A percentile compares a stretch with the other conserved stretches of the same genome.
Conservation (phyloP, 2,888 invertebrate species). For the Napeogenes sylphis region DNA sequence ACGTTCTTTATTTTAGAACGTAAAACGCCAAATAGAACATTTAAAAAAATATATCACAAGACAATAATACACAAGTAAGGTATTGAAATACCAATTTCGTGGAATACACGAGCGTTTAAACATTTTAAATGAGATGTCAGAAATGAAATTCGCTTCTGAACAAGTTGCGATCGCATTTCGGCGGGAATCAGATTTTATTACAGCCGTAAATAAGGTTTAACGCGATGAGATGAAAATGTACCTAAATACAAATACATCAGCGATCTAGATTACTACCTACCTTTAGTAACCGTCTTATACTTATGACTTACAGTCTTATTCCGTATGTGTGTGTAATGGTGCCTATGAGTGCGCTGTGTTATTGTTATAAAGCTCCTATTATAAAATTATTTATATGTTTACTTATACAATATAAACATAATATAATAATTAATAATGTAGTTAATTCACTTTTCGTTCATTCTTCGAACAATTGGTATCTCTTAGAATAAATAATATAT, state of each 20-base stretch:
- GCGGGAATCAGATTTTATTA: slow-evolving; percentile 25
- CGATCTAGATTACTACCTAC: neutral
- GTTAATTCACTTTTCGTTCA: no score
- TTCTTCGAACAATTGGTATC: no score
- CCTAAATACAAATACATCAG: slow-evolving; percentile 2
- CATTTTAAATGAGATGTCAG: slow-evolving; percentile 25
- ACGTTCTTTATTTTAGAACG: no score
- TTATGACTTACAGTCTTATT: neutral
- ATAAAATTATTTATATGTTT: no score
- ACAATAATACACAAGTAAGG: neutral
- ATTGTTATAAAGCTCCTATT: no score
- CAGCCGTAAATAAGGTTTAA: slow-evolving; percentile 26
- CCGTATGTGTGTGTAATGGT: no score
- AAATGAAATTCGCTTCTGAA: slow-evolving; percentile 19
- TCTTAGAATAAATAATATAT: no score
- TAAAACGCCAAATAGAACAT: no score
- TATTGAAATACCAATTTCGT: neutral
- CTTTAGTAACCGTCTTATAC: neutral
- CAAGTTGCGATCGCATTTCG: slow-evolving; percentile 22
- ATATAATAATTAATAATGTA: no score
- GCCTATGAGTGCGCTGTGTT: no score
- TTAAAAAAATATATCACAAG: neutral
- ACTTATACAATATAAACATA: no score
- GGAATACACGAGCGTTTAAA: slow-evolving; percentile 14
- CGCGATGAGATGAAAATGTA: slow-evolving; percentile 23